Evolutionary conservation across 2,113 vertebrate genomes (phyloP).

Genomic region (Laticauda colubrina): DNA sequence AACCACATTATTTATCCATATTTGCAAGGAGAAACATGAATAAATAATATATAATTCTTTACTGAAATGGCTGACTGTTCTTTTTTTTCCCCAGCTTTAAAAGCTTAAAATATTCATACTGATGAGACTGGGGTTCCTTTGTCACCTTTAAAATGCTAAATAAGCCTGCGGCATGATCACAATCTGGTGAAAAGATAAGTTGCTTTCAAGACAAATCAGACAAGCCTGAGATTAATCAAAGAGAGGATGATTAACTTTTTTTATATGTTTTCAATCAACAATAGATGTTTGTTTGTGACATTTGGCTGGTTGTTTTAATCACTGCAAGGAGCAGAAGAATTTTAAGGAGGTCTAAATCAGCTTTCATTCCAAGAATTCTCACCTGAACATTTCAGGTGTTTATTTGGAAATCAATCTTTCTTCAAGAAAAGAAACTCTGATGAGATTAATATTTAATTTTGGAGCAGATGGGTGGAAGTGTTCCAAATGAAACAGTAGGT

Average conservation of each 20-base stretch:
- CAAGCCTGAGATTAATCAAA: slow-evolving; percentile 36
- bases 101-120: slow-evolving; percentile 35
- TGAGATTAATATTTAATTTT: accelerated
- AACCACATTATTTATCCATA: slow-evolving; percentile 36
- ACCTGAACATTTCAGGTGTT: not conserved
- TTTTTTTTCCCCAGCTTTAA: slow-evolving; percentile 30
- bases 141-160: slow-evolving; percentile 43
- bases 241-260: not conserved
- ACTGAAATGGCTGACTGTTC: slow-evolving; percentile 45
- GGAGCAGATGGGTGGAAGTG: not conserved
- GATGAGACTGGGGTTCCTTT: slow-evolving; percentile 17
- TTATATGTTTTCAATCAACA: slow-evolving; percentile 21
- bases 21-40: slow-evolving; percentile 35
- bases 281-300: not conserved
- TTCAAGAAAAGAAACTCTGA: not conserved
- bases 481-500: not conserved
- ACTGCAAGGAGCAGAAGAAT: slow-evolving; percentile 7
- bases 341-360: slow-evolving; percentile 21
- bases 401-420: not conserved
- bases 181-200: slow-evolving; percentile 43
- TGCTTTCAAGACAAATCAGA: slow-evolving; percentile 35
- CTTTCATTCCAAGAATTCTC: not conserved
- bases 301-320: slow-evolving; percentile 27
- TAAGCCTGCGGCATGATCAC: not conserved
- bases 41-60: slow-evolving; percentile 53